Base-by-base conservation (phyloP, 2,113 vertebrate genomes). In the Callipepla squamata region DNA sequence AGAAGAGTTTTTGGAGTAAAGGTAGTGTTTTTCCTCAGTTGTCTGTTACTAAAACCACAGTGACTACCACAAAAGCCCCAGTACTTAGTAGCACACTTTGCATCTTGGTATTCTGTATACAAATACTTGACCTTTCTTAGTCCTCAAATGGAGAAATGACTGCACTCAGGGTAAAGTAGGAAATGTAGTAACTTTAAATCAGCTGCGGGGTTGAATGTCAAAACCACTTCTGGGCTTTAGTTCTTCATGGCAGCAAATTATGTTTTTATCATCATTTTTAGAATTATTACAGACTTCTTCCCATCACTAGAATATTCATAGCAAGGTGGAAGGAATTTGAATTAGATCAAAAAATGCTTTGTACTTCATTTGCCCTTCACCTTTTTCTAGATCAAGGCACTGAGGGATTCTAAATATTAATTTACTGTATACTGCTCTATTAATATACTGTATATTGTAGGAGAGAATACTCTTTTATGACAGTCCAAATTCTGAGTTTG, bases 401-500 rank as follows among this genome's bases (percentile, higher is more conserved):
- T 45, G 17, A 34, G 9, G 25, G 69, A 21, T 87, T 91, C 77
- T 34, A 30, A 6, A 34, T 69, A 7, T 77, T 80, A 74, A n/a
- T 7, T 90, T 44, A 6, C 22, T 40, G 32, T 40, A 62, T 40
- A 25, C 34, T 40, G 5, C 23, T 36, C 12, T 11, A 13, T 36
- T 36, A 36, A 36, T 36, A 36, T 36, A 36, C 36, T 36, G 36
- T 36, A 36, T 36, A 26, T 0, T 0, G 15, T 68, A 76, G 14
- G 55, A 66, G 25, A 75, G 42, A 82, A 53, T 25, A 18, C 8
- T 79, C 8, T 38, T 32, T 48, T 65, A 19, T 1, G 8, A 38
- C 25, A 80, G 16, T 12, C 12, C 84, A 80, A 28, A 83, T 89
- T 69, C 22, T 62, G 6, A 11, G 28, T 51, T 57, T 14, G 22